A percentile compares a stretch with the other conserved stretches of the same genome.
Conservation (phyloP, 2,797 vertebrate genomes). For the Bradypus variegatus region DNA sequence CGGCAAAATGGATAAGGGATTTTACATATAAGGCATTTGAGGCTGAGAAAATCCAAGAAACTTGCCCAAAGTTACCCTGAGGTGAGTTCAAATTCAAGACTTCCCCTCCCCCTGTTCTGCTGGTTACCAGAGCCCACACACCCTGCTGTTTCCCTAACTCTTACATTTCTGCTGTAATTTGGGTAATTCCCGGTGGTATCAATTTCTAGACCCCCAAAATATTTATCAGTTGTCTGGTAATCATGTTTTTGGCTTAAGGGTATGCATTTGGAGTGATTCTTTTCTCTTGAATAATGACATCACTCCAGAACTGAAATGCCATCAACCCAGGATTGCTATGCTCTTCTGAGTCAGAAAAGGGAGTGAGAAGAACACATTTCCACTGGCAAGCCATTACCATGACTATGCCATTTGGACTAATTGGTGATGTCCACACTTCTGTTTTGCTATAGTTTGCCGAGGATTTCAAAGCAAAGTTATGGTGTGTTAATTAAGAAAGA, state of each 20-base stretch:
- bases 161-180: background rate
- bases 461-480: conserved; percentile 13
- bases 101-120: background rate
- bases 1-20: background rate
- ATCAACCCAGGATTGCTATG: background rate
- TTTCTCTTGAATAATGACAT: background rate
- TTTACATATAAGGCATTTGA: background rate
- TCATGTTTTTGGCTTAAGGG: background rate
- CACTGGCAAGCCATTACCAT: background rate
- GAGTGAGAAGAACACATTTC: background rate
- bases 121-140: background rate
- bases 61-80: background rate
- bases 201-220: background rate
- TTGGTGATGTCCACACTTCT: background rate
- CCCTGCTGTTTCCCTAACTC: background rate
- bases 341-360: background rate
- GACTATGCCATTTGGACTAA: background rate
- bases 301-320: background rate
- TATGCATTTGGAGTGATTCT: background rate
- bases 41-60: background rate
- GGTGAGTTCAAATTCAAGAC: background rate
- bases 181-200: background rate
- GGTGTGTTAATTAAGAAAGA: background rate
- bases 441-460: background rate
- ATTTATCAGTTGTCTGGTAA: background rate